Evolutionary conservation across 2,888 invertebrate genomes (phyloP).

Genomic region (Drosophila formosana): DNA sequence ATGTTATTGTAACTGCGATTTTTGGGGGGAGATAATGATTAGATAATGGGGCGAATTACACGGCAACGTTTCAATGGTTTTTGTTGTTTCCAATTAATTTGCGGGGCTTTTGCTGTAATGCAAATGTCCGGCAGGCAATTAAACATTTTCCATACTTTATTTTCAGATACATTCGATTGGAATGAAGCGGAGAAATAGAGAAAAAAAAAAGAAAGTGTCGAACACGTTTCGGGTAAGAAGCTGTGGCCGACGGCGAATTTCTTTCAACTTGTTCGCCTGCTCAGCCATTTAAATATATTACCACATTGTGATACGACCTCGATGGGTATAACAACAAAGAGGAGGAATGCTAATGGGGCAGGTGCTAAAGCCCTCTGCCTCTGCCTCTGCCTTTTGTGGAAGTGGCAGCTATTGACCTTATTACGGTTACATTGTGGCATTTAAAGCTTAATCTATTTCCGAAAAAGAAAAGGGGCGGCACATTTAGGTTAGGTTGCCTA

Average conservation of each 20-base stretch:
- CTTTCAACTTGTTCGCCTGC: constrained; percentile 52
- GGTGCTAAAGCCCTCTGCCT: constrained; percentile 27
- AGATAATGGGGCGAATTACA: neutral
- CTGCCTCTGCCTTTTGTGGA: neutral
- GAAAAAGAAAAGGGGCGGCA: constrained; percentile 10
- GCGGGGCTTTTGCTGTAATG: neutral
- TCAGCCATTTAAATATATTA: constrained; percentile 60
- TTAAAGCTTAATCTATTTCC: constrained; percentile 64
- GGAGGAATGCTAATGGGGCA: constrained; percentile 60
- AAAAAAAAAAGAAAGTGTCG: constrained; percentile 2
- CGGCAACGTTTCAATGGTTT: constrained; percentile 4
- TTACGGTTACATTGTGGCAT: constrained; percentile 61
- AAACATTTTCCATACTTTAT: constrained; percentile 2
- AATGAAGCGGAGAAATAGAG: neutral
- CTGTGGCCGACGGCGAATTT: constrained; percentile 42
- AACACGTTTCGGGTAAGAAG: constrained; percentile 19
- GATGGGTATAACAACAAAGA: constrained; percentile 49
- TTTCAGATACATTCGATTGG: neutral
- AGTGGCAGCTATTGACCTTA: constrained; percentile 54
- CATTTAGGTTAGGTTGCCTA: constrained; percentile 27
- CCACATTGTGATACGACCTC: constrained; percentile 38
- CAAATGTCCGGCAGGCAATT: constrained; percentile 8
- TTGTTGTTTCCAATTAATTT: constrained; percentile 20
- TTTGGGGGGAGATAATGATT: neutral
- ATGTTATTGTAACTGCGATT: neutral